These are phyloP conservation scores for Pteromalus puparum DNA, from an alignment of 1,140 invertebrate species.

Conservation along the genomic window DNA sequence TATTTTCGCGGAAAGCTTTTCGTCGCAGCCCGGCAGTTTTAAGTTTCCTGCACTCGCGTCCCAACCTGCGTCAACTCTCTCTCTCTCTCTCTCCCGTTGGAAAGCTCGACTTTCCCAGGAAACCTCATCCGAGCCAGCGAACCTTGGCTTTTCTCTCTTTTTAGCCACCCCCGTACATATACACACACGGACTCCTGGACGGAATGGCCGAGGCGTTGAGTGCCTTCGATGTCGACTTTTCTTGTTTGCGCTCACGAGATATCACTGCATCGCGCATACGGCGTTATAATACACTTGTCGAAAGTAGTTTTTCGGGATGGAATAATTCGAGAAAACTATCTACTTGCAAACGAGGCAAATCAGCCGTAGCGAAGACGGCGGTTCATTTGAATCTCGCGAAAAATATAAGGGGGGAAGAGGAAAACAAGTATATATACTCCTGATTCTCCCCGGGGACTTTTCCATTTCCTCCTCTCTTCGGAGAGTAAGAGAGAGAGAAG, in stretches of 20 bases:
- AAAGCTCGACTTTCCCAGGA: conserved; percentile 19
- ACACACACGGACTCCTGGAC: neutral
- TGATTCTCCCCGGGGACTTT: conserved; percentile 7
- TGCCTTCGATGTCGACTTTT: conserved; percentile 18
- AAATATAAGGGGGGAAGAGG: conserved; percentile 12
- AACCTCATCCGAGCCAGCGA: conserved; percentile 26
- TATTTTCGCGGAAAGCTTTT: neutral
- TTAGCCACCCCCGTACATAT: neutral
- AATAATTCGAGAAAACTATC: conserved; percentile 10
- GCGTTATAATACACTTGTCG: conserved; percentile 17
- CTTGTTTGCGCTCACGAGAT: neutral
- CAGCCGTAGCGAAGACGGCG: neutral
- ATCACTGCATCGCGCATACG: neutral
- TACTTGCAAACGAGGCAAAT: conserved; percentile 40
- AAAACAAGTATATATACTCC: neutral
- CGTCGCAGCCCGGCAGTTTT: neutral
- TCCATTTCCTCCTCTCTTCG: conserved; percentile 12
- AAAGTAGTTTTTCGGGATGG: neutral
- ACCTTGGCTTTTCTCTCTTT: neutral
- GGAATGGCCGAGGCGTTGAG: conserved; percentile 24
- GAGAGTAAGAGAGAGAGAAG: too few species aligned
- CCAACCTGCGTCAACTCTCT: neutral
- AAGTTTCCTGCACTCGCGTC: neutral
- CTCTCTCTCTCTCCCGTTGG: neutral
- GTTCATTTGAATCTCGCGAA: conserved; percentile 2